phyloP scores from a whole-genome alignment of 2,113 vertebrate species.

The Nyctibius bracteatus region DNA sequence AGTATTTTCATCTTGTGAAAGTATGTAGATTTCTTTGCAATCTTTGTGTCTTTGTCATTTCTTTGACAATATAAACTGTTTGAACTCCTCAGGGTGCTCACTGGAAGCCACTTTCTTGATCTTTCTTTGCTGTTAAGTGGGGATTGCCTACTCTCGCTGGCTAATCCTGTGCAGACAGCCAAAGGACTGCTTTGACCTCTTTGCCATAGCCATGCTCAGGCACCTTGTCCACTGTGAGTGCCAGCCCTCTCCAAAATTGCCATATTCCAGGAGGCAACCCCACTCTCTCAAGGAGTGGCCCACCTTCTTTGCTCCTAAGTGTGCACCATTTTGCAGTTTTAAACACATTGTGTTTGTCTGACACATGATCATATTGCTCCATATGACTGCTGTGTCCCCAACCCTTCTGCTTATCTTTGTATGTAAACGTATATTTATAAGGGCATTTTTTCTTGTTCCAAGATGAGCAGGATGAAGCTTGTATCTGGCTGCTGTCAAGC shows the following conservation, averaged over 20 bases:
- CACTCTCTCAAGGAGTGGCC: background rate
- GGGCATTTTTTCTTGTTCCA: background rate
- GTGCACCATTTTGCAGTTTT: background rate
- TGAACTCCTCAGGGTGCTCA: background rate
- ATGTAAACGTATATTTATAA: background rate
- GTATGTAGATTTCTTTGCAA: background rate
- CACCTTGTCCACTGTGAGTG: background rate
- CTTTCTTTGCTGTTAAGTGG: background rate
- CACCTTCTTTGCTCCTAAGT: background rate
- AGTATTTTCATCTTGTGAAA: background rate
- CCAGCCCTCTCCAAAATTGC: background rate
- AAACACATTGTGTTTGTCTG: background rate
- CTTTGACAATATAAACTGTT: background rate
- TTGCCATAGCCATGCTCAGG: background rate
- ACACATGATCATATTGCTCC: background rate
- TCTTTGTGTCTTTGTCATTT: background rate
- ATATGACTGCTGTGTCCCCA: background rate
- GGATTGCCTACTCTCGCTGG: background rate
- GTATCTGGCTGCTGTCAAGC: background rate
- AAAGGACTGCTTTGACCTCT: background rate
- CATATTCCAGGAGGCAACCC: background rate
- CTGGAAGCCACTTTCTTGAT: background rate
- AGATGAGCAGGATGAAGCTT: background rate
- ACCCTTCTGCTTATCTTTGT: background rate
- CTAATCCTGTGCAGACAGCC: background rate